Conservation (phyloP, 92 coral and sea anemone species). For the Zoanthus sansibaricus region DNA sequence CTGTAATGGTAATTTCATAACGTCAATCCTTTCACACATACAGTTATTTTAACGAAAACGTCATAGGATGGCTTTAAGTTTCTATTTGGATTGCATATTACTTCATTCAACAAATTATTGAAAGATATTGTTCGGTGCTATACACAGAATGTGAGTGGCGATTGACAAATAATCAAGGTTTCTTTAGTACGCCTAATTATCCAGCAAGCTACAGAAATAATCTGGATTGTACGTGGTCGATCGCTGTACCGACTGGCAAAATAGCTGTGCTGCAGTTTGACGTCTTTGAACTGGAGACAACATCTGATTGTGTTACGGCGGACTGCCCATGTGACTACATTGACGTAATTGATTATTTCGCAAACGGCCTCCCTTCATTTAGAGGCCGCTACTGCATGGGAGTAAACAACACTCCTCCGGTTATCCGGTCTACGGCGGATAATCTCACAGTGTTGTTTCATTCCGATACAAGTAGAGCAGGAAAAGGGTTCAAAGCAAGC, state of each 20-base stretch:
- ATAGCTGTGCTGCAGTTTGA: constrained; percentile 29
- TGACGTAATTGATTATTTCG: constrained; percentile 21
- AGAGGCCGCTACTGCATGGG: constrained; percentile 44
- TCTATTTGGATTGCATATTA: too few species aligned
- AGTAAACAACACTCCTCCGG: constrained; percentile 30
- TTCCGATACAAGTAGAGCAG: constrained; percentile 28
- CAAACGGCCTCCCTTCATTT: constrained; percentile 1
- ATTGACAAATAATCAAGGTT: not conserved
- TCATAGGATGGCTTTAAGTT: too few species aligned
- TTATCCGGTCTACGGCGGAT: constrained; percentile 12
- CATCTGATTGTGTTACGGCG: constrained; percentile 6
- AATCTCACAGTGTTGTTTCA: constrained; percentile 33
- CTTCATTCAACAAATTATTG: not conserved
- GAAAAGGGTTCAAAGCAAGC: constrained; percentile 22
- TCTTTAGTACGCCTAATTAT: constrained; percentile 15
- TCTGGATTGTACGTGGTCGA: constrained; percentile 28
- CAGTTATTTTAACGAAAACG: too few species aligned
- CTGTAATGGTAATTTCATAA: too few species aligned
- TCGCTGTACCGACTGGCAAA: constrained; percentile 13
- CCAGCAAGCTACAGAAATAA: constrained; percentile 12
- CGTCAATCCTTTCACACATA: too few species aligned
- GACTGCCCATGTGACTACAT: constrained; percentile 34
- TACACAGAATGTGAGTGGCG: constrained; percentile 16
- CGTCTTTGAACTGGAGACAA: constrained; percentile 20
- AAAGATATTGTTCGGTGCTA: not conserved